Evolutionary conservation across 2,888 invertebrate species (phyloP).

Genomic region (Ischnura elegans): DNA sequence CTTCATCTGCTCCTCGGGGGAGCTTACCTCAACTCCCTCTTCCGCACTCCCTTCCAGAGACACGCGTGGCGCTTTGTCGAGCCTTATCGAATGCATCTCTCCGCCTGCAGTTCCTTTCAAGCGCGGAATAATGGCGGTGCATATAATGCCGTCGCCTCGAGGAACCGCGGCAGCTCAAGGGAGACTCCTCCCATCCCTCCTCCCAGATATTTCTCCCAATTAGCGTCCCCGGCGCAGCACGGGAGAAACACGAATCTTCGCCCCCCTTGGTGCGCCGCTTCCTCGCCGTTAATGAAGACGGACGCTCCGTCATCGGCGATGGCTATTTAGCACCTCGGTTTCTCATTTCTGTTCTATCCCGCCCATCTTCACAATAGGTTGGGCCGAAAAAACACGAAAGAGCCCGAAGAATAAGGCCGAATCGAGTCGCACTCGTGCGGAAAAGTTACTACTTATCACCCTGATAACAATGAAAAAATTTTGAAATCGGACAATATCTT

Average conservation of each 20-base stretch:
- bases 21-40: background rate
- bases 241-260: background rate
- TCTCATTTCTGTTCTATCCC: background rate
- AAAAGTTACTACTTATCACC: no score
- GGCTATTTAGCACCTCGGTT: background rate
- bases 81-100: conserved; percentile 25
- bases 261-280: background rate
- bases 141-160: background rate
- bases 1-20: background rate
- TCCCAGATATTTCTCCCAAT: background rate
- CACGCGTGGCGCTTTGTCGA: conserved; percentile 1
- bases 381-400: background rate
- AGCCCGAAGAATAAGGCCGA: background rate
- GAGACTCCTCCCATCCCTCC: background rate
- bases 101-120: conserved; percentile 7
- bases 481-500: no score
- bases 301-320: background rate
- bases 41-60: background rate
- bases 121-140: conserved; percentile 2
- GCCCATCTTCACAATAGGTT: background rate
- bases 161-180: background rate
- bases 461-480: no score
- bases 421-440: no score
- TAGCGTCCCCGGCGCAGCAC: background rate
- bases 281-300: background rate